Evolutionary conservation across 1,140 invertebrate genomes (phyloP), one percentile per base, ranked within the genome.

Genomic region (Trypoxylus dichotomus): DNA sequence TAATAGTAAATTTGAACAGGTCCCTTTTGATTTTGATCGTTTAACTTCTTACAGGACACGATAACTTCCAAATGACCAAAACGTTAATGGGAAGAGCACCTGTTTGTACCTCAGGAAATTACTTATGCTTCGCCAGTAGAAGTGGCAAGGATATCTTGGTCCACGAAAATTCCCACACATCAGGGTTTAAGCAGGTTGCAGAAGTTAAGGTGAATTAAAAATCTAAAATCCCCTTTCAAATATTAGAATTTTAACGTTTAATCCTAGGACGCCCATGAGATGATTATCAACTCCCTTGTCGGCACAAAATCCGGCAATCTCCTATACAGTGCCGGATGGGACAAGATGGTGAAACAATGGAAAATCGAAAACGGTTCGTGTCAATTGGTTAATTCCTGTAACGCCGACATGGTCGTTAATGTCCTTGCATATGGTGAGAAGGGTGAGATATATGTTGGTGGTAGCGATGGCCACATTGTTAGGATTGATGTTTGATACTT

Each of bases 331-430:
- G 88, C 86, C 15, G 87, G 87, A 7, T 88, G 86, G 85, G 87
- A 88, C 79, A 86, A 86, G 78, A 79, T 83, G 11, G 60, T 88
- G 2, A 88, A 86, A 81, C 83, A 84, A 58, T 88, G 87, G 87
- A 85, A 83, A 63, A 79, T 88, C 7, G 81, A 79, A 19, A 78
- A 81, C 58, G 81, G 81, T 77, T 78, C 80, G 37, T 72, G 74
- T 42, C 81, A 83, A 47, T 58, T 80, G 10, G 74, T 79, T 13
- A 76, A 82, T 63, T 47, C 77, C 41, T 75, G 82, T 25, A 82
- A 85, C 60, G 76, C 86, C 0, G 86, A 83, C 19, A 71, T 85
- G 11, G 85, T 85, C 58, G 83, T 88, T 21, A 88, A 87, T 76
- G 80, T 82, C 5, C 80, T 88, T 1, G 82, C 83, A 8, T 41